Evolutionary conservation across 2,113 vertebrate genomes (phyloP).

Genomic region (Machaerirhynchus nigripectus): DNA sequence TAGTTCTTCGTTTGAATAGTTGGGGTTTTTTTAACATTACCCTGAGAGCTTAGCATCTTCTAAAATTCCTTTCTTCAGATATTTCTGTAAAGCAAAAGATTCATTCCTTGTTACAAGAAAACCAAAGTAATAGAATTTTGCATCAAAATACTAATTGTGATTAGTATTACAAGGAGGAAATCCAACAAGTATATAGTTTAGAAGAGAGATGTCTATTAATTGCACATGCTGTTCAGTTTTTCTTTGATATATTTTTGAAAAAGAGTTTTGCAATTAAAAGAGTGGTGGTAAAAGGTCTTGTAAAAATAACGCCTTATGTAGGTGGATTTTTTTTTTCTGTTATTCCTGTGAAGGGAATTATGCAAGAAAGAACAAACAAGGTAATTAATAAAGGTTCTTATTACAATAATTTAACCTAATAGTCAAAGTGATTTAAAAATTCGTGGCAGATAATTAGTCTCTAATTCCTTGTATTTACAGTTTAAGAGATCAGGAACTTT

Average conservation of each 20-base stretch:
- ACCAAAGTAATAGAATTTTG: neutral
- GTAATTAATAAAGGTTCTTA: neutral
- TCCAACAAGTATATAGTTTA: neutral
- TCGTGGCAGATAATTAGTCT: neutral
- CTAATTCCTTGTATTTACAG: neutral
- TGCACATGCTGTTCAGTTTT: neutral
- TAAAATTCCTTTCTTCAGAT: neutral
- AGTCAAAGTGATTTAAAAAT: neutral
- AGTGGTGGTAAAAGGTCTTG: neutral
- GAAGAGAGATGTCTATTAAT: neutral
- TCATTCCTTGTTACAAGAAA: neutral
- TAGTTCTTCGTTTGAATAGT: neutral
- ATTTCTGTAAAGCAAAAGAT: neutral
- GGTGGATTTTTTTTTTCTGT: neutral
- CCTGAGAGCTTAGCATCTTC: neutral
- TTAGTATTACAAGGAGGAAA: neutral
- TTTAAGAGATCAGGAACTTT: neutral
- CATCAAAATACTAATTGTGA: neutral
- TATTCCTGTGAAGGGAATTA: neutral
- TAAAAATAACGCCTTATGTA: neutral
- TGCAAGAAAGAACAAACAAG: neutral
- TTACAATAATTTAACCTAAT: neutral
- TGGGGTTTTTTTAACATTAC: neutral
- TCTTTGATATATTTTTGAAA: neutral
- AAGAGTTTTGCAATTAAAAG: neutral